Base-by-base conservation (phyloP, 2,888 invertebrate genomes). In the Doris montereyensis region DNA sequence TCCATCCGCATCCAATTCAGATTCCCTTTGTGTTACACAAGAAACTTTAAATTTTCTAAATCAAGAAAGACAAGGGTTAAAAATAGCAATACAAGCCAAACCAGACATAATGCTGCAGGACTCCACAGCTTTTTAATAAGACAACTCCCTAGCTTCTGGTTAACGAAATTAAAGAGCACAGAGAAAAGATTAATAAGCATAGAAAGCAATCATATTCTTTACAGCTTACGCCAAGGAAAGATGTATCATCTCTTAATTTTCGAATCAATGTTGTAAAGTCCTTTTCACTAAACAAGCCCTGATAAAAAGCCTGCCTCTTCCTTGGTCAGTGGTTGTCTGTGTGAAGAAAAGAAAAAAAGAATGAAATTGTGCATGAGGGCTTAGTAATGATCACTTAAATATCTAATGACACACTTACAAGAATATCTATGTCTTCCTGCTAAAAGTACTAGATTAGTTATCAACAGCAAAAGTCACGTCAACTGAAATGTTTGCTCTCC, bases 261-360 rank as follows among this genome's bases (percentile, higher is more conserved):
- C 84, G 83, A 28, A 87, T 79, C 0, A 85, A 81, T 21, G 81
- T 75, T 8, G 84, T 81, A 5, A 87, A 79, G 34, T 86, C 81
- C 78, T 86, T 87, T 79, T 87, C 60, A 85, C 82, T 17, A 88
- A 80, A 68, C 87, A 86, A 32, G 83, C 84, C 30, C 88, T 82
- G 8, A 88, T 82, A 74, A 88, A 87, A 21, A 85, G 71, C 34
- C 88, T 81, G 10, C 88, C 88, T 76, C 83, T 81, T 1, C 88
- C 88, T 75, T 84, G 82, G n/a, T 82, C 82, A 41, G 82, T 83
- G 67, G 58, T 67, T 13, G 83, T 81, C 86, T 86, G 74, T 10
- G 76, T 74, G 26, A 71, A 65, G 34, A 17, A 35, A 1, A 30
- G 2, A 21, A 65, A 26, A 70, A 13, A 52, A 58, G 8, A 21